Base-by-base conservation (phyloP, 2,888 invertebrate species). In the Torymus texanus region DNA sequence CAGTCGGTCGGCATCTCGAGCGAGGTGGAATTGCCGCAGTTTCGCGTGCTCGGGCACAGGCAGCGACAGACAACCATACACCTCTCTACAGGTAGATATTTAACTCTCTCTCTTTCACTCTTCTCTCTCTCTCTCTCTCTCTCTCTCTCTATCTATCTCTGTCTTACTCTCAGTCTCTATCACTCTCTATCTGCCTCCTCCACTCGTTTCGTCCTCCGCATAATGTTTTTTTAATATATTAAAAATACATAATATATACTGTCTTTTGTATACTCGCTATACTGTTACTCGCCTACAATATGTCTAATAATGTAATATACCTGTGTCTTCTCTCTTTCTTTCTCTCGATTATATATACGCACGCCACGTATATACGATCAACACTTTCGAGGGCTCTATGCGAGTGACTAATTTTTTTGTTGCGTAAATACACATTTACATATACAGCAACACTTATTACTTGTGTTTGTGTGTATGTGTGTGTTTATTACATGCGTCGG, bases 11-110 rank as follows among this genome's bases (percentile, higher is more conserved):
- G 97, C 92, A 97, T 97, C 93, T 96, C 96, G 94, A 95, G 94
- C 92, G 96, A 97, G 92, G 97, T 97, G 93, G 96, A 97, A 93
- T 95, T 98, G 91, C 97, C 98, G 90, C 97, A 98, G 93, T 98
- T 98, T 94, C 95, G 96, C 92, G 97, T 97, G 91, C 95, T 97
- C 92, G 97, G 97, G 91, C 97, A 97, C 93, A 95, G 97, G 92
- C 97, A 97, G 93, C 95, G 95, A 92, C 95, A 95, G 92, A 96
- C 95, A 92, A 96, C 96, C 93, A 96, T 97, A 93, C 95, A 96
- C 92, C 95, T 97, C 91, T 95, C 97, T 92, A 97, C 97, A 96
- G 97, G 97, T 97, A 96, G 88, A 89, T 90, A 81, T 81, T 70
- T 75, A 21, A 55, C 62, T 67, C 80, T 75, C 63, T 67, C 68